phyloP scores from a whole-genome alignment of 1,140 invertebrate species.

The Conopomorpha cramerella region DNA sequence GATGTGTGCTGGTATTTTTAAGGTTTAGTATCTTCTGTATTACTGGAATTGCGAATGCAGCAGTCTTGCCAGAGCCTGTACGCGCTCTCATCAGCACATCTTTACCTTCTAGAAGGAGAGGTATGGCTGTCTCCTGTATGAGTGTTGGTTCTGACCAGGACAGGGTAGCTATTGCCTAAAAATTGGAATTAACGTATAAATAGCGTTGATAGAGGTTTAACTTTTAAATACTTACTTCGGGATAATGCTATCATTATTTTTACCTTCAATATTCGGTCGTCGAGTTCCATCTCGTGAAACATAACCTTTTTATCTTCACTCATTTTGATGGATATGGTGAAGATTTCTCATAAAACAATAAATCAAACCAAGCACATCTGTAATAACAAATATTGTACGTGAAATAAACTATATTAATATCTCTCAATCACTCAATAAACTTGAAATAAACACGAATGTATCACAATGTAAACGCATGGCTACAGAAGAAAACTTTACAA shows the following conservation, averaged over 20 bases:
- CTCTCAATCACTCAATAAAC: no score
- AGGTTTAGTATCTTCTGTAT: slow-evolving; percentile 90
- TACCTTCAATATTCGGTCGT: slow-evolving; percentile 90
- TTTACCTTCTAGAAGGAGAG: slow-evolving; percentile 93
- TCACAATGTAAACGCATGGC: no score
- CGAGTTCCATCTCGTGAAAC: slow-evolving; percentile 92
- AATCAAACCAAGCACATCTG: no score
- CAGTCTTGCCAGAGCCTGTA: slow-evolving; percentile 99
- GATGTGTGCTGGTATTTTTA: slow-evolving; percentile 74
- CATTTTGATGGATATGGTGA: slow-evolving; percentile 25
- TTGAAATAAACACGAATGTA: no score
- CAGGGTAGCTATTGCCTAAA: slow-evolving; percentile 87
- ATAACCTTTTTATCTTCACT: slow-evolving; percentile 63
- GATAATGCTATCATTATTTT: no score
- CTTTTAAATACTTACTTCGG: no score
- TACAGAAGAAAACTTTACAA: no score
- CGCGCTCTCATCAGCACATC: slow-evolving; percentile 93
- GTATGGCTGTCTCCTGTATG: slow-evolving; percentile 97
- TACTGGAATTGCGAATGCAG: slow-evolving; percentile 91
- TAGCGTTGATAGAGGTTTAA: no score
- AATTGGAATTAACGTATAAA: slow-evolving; percentile 5
- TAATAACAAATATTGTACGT: no score
- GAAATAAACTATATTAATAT: no score
- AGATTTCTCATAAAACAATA: no score
- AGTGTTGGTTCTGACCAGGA: slow-evolving; percentile 92